A percentile compares a stretch with the other conserved stretches of the same genome.
phyloP scores from a whole-genome alignment of 2,113 vertebrate genomes.

The Daphoenositta chrysoptera region DNA sequence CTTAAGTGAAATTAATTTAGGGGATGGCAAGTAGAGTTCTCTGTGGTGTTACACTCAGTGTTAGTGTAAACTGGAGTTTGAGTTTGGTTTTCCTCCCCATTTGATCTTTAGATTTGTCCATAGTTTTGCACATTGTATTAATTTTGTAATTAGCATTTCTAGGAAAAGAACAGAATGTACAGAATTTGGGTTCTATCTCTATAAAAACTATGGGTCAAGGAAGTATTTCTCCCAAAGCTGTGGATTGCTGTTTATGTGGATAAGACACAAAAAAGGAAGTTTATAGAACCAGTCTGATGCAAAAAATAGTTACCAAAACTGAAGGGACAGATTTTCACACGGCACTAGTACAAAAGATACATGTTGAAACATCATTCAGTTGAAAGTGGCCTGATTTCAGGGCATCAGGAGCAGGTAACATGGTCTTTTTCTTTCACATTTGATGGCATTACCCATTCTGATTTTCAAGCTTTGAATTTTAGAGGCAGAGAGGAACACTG shows the following conservation, averaged over 20 bases:
- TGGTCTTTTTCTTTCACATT: background rate
- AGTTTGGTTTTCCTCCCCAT: background rate
- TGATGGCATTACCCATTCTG: background rate
- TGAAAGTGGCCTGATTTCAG: background rate
- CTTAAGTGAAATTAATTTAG: background rate
- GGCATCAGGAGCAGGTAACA: background rate
- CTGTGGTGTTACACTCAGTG: background rate
- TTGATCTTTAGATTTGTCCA: background rate
- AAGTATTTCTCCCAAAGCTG: background rate
- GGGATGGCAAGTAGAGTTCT: background rate
- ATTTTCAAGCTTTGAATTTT: background rate
- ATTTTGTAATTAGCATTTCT: conserved; percentile 31
- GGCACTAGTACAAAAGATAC: background rate
- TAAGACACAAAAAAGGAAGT: background rate
- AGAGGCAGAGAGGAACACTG: background rate
- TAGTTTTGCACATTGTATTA: conserved; percentile 28
- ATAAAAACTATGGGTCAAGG: background rate
- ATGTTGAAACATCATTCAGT: background rate
- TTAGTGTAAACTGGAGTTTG: background rate
- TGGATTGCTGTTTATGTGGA: background rate
- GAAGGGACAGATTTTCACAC: background rate
- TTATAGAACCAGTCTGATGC: background rate
- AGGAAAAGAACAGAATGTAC: conserved; percentile 24
- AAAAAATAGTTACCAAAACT: background rate
- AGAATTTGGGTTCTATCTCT: conserved; percentile 12